Percentiles rank a stretch among this genome's conserved stretches.
phyloP scores from a whole-genome alignment of 2,888 invertebrate species.

The Erynnis tages region DNA sequence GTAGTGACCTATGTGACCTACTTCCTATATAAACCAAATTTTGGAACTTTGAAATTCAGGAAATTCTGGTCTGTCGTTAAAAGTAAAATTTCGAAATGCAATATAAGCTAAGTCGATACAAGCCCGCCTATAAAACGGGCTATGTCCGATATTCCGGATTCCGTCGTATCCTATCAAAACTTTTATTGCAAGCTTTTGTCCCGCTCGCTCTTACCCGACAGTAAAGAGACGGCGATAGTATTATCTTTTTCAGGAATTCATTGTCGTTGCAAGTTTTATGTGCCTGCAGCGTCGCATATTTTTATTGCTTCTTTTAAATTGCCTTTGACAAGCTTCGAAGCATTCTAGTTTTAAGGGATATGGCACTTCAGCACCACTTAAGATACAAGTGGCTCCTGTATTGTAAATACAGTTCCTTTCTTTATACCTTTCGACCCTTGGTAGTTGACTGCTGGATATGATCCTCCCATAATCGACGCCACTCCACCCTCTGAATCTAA shows the following conservation, averaged over 20 bases:
- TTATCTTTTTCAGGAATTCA: conserved; percentile 80
- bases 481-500: too few species aligned
- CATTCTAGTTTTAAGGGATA: conserved; percentile 39
- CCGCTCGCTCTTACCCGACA: conserved; percentile 58
- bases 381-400: too few species aligned
- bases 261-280: conserved; percentile 77
- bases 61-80: too few species aligned
- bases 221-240: conserved; percentile 66
- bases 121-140: conserved; percentile 62
- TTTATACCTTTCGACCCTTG: too few species aligned
- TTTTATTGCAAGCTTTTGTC: conserved; percentile 74
- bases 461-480: too few species aligned
- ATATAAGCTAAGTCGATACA: conserved; percentile 68
- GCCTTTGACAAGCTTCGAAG: conserved; percentile 52
- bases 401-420: too few species aligned
- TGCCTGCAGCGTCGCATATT: conserved; percentile 71
- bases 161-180: conserved; percentile 75
- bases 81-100: conserved; percentile 55
- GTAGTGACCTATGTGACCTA: too few species aligned
- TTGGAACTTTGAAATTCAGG: conserved; percentile 60
- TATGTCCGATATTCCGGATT: conserved; percentile 74
- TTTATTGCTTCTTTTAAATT: conserved; percentile 74
- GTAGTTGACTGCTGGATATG: too few species aligned
- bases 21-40: too few species aligned
- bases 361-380: too few species aligned